Conservation (phyloP, 37 sponge, comb jelly and placozoan genomes). For the Chondrosia reniformis region DNA sequence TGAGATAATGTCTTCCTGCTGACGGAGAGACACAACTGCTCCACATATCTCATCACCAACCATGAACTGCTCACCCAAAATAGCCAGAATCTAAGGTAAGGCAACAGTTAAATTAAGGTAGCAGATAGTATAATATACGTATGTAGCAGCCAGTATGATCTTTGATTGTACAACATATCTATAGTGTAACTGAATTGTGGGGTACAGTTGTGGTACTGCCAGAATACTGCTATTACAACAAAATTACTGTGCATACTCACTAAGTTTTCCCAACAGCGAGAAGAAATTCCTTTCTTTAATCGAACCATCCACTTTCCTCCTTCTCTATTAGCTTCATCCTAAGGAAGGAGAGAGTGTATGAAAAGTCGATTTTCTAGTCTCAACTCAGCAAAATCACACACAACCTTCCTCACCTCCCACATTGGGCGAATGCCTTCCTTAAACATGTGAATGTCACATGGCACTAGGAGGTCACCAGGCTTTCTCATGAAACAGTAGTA, state of each 20-base stretch:
- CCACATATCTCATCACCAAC: conserved; percentile 98
- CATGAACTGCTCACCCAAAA: conserved; percentile 94
- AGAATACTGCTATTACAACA: background rate
- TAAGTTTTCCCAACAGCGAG: conserved; percentile 89
- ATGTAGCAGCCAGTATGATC: background rate
- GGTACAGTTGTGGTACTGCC: background rate
- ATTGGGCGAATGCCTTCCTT: conserved; percentile 87
- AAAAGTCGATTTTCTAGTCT: background rate
- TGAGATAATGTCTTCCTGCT: conserved; percentile 81
- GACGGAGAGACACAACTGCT: conserved; percentile 82
- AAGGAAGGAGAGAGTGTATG: background rate
- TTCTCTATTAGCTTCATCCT: conserved; percentile 88
- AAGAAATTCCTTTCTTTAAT: conserved; percentile 76
- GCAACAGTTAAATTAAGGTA: background rate
- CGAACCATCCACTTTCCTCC: conserved; percentile 97
- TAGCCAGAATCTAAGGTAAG: conserved; percentile 61
- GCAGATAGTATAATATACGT: background rate
- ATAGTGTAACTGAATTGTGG: background rate
- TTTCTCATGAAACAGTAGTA: conserved; percentile 70
- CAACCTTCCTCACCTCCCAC: conserved; percentile 89
- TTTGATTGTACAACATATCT: background rate
- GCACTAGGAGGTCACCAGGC: conserved; percentile 66
- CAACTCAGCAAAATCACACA: background rate
- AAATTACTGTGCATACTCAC: conserved; percentile 21
- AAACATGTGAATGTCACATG: conserved; percentile 85